Base-by-base conservation (phyloP, 2,113 vertebrate genomes). In the Strix aluco region DNA sequence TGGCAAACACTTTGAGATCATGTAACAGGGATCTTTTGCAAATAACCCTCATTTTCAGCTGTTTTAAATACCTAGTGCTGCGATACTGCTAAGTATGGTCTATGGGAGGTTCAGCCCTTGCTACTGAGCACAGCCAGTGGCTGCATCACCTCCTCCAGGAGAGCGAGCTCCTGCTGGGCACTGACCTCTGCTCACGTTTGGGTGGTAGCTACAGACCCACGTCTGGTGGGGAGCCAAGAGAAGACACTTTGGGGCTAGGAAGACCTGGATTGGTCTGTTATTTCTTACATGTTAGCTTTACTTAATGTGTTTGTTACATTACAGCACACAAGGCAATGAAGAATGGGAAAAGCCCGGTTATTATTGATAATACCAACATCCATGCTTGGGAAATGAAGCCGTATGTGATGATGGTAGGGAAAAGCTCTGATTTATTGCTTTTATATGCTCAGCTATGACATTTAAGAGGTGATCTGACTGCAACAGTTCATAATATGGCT, bases 301-400 rank as follows among this genome's bases (percentile, higher is more conserved):
- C 67, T 51, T 94, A 58, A 96, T 97, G 74, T 96, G 88, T 98
- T 98, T 96, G 88, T 98, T 98, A 89, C 95, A 22, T 98, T 98
- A 54, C 98, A 98, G 98, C 98, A 66, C 96, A 69, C 83, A 98
- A 97, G 95, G 98, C 98, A 81, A 98, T 98, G 98, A 98, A 97
- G 97, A 98, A 96, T 62, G 98, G 98, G 96, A 98, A 96, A 94
- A 98, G 98, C 93, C 98, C 97, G 5, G 95, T 98, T 95, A 98
- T 98, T 94, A 98, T 98, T 93, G 98, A 98, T 91, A 98, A 98
- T 61, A 98, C 98, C 97, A 98, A 98, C 97, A 97, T 98, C 92
- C 97, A 98, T 57, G 98, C 98, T 95, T 98, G 98, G 98, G 98
- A 98, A 96, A 98, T 98, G 98, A 98, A 98, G 98, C 98, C 98